Evolutionary conservation across 2,797 vertebrate species (phyloP).

Genomic region (Sandelia bainsii): DNA sequence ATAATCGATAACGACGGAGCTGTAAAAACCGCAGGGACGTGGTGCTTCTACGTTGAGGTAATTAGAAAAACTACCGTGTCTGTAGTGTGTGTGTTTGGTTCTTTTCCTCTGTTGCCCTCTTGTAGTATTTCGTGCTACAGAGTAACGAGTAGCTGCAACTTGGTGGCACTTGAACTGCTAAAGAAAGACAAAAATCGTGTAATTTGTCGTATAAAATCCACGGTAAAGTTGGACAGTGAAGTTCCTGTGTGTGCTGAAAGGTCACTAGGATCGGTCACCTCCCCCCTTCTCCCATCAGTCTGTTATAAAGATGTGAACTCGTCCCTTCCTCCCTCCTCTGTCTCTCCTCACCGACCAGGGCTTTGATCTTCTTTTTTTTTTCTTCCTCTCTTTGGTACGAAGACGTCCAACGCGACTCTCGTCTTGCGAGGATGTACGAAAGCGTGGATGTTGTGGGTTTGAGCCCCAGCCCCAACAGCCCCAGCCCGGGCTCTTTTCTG

Average conservation of each 20-base stretch:
- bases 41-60: not conserved
- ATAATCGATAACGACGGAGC: not conserved
- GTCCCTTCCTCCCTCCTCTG: conserved; percentile 24
- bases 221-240: conserved; percentile 4
- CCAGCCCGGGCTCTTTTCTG: conserved; percentile 71
- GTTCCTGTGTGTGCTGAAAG: conserved; percentile 6
- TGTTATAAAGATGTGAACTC: conserved; percentile 76
- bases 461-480: conserved; percentile 68
- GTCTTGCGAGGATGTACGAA: conserved; percentile 73
- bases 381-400: conserved; percentile 19
- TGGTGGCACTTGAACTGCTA: conserved; percentile 31
- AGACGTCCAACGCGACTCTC: conserved; percentile 46
- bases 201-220: not conserved
- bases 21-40: not conserved
- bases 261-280: conserved; percentile 61
- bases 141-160: not conserved
- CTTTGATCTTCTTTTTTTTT: conserved; percentile 46
- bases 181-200: not conserved
- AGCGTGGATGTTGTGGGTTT: conserved; percentile 77
- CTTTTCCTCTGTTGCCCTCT: not conserved
- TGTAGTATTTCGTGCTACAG: not conserved
- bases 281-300: conserved; percentile 35
- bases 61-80: not conserved
- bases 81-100: not conserved
- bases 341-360: conserved; percentile 29